Conservation (phyloP, 2,888 invertebrate species). For the Rotaria socialis region DNA sequence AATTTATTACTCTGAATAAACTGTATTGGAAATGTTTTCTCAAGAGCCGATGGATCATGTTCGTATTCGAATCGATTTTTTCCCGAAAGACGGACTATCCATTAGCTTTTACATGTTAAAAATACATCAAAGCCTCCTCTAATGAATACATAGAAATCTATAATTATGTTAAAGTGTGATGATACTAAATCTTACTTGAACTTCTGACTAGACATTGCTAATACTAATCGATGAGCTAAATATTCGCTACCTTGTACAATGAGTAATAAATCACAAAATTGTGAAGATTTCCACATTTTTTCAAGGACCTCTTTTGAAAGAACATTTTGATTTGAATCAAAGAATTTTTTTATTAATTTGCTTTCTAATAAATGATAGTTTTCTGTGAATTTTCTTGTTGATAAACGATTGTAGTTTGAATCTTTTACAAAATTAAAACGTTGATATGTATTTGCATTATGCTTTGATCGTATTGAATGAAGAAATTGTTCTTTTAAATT, state of each 20-base stretch:
- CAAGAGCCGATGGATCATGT: no score
- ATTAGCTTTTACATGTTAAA: no score
- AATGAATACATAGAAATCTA: no score
- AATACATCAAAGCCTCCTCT: no score
- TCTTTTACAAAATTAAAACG: not conserved
- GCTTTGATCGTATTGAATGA: not conserved
- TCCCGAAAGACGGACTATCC: no score
- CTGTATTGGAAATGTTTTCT: no score
- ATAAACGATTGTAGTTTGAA: not conserved
- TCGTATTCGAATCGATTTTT: no score
- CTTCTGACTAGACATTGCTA: slow-evolving; percentile 14
- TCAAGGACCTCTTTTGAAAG: slow-evolving; percentile 16
- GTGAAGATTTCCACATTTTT: slow-evolving; percentile 38
- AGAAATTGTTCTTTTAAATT: not conserved
- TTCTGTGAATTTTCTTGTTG: not conserved
- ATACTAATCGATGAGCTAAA: slow-evolving; percentile 40
- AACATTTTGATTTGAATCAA: not conserved
- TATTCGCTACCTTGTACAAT: slow-evolving; percentile 40
- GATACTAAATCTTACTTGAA: not conserved
- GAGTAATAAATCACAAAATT: slow-evolving; percentile 40
- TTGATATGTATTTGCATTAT: not conserved
- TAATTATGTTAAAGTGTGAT: no score
- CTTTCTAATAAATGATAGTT: not conserved
- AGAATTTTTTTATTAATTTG: slow-evolving; percentile 30
- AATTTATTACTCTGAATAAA: no score